Evolutionary conservation across 2,888 invertebrate species (phyloP).

Genomic region (Acleris cristana): DNA sequence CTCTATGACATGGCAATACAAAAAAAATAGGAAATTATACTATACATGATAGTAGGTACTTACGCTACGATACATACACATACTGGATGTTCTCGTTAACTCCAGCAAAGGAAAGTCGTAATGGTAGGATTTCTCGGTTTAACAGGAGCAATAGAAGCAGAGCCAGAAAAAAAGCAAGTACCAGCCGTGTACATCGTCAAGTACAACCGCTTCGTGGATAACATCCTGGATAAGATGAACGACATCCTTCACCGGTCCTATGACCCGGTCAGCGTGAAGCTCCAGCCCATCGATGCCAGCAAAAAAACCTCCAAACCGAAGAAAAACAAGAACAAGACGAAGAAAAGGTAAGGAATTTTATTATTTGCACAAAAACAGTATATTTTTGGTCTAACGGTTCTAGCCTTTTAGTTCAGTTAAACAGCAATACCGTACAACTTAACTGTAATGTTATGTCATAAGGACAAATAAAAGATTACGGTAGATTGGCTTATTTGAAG

Average conservation of each 20-base stretch:
- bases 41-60: too few species aligned
- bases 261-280: conserved; percentile 92
- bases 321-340: conserved; percentile 69
- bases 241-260: conserved; percentile 90
- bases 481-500: too few species aligned
- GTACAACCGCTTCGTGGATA: conserved; percentile 94
- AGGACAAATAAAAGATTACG: too few species aligned
- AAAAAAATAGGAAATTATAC: too few species aligned
- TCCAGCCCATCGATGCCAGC: conserved; percentile 82
- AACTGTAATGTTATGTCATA: too few species aligned
- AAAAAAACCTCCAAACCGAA: conserved; percentile 82
- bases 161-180: conserved; percentile 73
- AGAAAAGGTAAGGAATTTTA: conserved; percentile 62
- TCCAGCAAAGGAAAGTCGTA: background rate
- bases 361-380: too few species aligned
- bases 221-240: conserved; percentile 91
- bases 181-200: conserved; percentile 90
- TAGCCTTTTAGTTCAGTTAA: too few species aligned
- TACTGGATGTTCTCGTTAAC: too few species aligned
- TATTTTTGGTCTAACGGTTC: too few species aligned
- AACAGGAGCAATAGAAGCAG: conserved; percentile 78
- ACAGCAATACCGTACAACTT: too few species aligned
- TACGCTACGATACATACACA: too few species aligned
- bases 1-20: too few species aligned
- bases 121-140: background rate